Conservation (phyloP, 2,888 invertebrate species). For the Chorisops tibialis region DNA sequence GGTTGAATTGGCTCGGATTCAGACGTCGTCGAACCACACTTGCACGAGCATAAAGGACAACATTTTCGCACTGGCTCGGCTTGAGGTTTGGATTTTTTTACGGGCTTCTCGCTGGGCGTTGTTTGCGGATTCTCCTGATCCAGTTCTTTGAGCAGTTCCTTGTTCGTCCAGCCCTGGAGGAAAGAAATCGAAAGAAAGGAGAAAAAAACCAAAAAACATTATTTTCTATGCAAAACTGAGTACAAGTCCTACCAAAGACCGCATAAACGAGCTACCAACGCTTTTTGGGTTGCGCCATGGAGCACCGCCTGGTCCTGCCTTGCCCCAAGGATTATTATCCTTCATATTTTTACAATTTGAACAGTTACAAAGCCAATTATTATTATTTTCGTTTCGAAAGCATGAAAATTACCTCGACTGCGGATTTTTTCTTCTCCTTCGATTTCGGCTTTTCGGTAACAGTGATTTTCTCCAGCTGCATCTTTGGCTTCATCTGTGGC, state of each 20-base stretch:
- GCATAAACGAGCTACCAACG: slow-evolving; percentile 70
- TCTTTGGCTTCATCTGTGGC: slow-evolving; percentile 55
- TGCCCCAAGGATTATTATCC: slow-evolving; percentile 46
- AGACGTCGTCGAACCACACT: slow-evolving; percentile 41
- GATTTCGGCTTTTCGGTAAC: slow-evolving; percentile 43
- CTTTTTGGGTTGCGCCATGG: slow-evolving; percentile 71
- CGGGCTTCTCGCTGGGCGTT: slow-evolving; percentile 44
- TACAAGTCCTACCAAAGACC: slow-evolving; percentile 65
- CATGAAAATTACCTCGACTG: slow-evolving; percentile 6
- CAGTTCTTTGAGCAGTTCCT: slow-evolving; percentile 48
- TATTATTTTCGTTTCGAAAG: too few relatives aligned
- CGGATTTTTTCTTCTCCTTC: slow-evolving; percentile 2
- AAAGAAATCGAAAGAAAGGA: not conserved
- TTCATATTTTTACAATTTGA: not conserved
- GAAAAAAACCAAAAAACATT: slow-evolving; percentile 9
- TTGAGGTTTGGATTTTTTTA: not conserved
- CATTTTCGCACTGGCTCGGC: slow-evolving; percentile 37
- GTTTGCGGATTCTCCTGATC: slow-evolving; percentile 50
- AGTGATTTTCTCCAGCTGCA: slow-evolving; percentile 59
- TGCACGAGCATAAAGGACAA: slow-evolving; percentile 47
- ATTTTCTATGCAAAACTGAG: not conserved
- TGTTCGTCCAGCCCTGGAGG: slow-evolving; percentile 51
- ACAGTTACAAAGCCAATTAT: not conserved
- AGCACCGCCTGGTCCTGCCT: slow-evolving; percentile 59
- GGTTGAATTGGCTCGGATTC: slow-evolving; percentile 36